A percentile compares a stretch with the other conserved stretches of the same genome.
Conservation (phyloP, 2,888 invertebrate species). For the Pyrrhosoma nymphula region DNA sequence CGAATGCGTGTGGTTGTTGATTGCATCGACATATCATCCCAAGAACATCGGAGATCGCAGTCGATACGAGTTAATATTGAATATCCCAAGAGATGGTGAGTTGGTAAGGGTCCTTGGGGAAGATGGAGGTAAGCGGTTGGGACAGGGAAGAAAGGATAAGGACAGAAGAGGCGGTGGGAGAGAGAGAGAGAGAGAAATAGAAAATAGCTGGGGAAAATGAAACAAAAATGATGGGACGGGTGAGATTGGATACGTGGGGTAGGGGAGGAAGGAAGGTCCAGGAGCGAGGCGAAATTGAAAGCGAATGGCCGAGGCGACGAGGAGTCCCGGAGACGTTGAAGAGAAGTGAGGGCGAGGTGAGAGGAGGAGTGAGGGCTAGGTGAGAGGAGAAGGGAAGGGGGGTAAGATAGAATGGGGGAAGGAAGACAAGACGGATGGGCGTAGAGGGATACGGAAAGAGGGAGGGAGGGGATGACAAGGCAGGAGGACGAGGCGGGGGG, state of each 20-base stretch:
- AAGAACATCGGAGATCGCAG: too few species aligned
- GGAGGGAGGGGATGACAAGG: not conserved
- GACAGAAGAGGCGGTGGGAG: not conserved
- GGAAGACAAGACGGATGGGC: not conserved
- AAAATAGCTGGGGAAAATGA: not conserved
- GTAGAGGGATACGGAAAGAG: not conserved
- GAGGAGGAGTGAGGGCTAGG: too few species aligned
- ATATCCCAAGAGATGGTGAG: too few species aligned
- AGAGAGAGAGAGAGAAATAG: not conserved
- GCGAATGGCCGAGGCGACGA: not conserved
- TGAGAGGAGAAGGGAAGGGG: not conserved
- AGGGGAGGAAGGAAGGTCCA: not conserved
- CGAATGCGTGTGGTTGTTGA: too few species aligned
- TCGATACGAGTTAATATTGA: too few species aligned
- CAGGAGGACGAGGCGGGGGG: not conserved
- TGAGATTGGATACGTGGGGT: not conserved
- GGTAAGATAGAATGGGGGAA: too few species aligned
- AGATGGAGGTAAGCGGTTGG: not conserved
- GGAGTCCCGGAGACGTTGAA: too few species aligned
- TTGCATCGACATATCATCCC: too few species aligned
- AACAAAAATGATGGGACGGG: slow-evolving; percentile 3
- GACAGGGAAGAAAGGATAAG: not conserved
- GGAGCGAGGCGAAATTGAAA: slow-evolving; percentile 12
- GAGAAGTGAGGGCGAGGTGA: not conserved
- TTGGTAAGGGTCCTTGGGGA: too few species aligned